Base-by-base conservation (phyloP, 2,888 invertebrate genomes). In the Hypena proboscidalis region DNA sequence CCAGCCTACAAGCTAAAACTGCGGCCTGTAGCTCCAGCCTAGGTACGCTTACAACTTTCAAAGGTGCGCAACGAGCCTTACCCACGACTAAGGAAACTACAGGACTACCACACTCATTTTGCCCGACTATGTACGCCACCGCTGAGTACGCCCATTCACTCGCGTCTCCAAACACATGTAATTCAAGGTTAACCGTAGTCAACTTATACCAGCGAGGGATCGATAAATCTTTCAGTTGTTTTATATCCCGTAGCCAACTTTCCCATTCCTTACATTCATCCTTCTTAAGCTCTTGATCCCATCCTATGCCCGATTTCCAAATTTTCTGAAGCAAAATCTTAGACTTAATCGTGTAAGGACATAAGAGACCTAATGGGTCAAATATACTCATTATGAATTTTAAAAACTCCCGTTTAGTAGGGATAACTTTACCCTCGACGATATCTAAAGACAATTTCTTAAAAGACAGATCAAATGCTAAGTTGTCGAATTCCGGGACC, bases 21-120 rank as follows among this genome's bases (percentile, higher is more conserved):
- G 62, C 55, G 0, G 58, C 45, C 10, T 54, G 47, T 0, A 60
- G 34, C n/a, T 60, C 60, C 1, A 52, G 23, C 1, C 45, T 31
- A 0, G 54, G 60, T 0, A 61, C 32, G 0, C 54, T 39, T 0
- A 29, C 13, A 0, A 27, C 22, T 15, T 61, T 58, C 1, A 47
- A 9, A 0, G 47, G 46, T 1, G 47, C 36, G 0, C 54, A 53
- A 1, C 42, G 6, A 3, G 40, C 36, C 9, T 56, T 53, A 0
- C 40, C 42, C 1, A 25, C 22, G 0, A 49, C 14, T 1, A 59
- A 36, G 3, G 42, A 15, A 0, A 48, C 19, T 1, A 7, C 6
- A 0, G 42, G 22, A 3, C 8, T n/a, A n/a, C n/a, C n/a, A n/a
- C n/a, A n/a, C n/a, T n/a, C n/a, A n/a, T n/a, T n/a, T n/a, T n/a